Conservation (phyloP, 2,888 invertebrate species). For the Idaea straminata region DNA sequence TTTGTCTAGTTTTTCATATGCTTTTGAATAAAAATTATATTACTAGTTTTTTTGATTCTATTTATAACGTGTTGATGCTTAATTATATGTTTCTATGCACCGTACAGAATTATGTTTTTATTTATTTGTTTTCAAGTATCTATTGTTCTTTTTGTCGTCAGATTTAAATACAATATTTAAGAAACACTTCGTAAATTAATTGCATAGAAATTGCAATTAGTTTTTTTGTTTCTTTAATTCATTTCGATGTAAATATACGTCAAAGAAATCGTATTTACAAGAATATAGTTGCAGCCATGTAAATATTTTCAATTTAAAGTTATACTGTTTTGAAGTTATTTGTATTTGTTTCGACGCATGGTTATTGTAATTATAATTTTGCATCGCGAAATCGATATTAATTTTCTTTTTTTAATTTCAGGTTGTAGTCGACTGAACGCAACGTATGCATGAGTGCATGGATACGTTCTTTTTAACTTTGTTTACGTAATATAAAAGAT, state of each 20-base stretch:
- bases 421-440: conserved; percentile 6
- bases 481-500: conserved; percentile 4
- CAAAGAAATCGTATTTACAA: not conserved
- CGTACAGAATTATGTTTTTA: not conserved
- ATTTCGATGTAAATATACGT: not conserved
- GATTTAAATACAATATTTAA: not conserved
- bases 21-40: not conserved
- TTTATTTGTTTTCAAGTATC: not conserved
- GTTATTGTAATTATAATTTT: not conserved
- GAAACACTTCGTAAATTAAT: not conserved
- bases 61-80: not conserved
- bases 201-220: not conserved
- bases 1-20: not conserved
- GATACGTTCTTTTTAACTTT: conserved; percentile 17
- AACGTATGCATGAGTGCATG: conserved; percentile 6
- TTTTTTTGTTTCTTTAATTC: not conserved
- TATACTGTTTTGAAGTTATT: not conserved
- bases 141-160: not conserved
- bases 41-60: no score
- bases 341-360: not conserved
- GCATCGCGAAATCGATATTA: not conserved
- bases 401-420: conserved; percentile 16
- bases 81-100: not conserved
- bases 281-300: not conserved
- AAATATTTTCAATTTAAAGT: not conserved